Percentiles rank a stretch among this genome's conserved stretches.
Conservation (phyloP, 2,888 invertebrate genomes). For the Epistrophe eligans region DNA sequence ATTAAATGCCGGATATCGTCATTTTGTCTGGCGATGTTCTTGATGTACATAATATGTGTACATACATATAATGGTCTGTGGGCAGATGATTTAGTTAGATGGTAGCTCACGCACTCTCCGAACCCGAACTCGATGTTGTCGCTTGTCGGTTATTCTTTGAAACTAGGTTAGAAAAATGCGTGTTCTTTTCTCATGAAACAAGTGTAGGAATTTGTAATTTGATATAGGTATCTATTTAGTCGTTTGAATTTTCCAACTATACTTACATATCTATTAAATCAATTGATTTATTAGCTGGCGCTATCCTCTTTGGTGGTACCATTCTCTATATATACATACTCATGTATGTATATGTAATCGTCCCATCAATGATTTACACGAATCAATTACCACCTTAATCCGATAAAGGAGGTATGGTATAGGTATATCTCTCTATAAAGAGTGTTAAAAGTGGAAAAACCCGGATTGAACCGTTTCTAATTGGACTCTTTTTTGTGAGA, state of each 20-base stretch:
- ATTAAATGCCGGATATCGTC: constrained; percentile 75
- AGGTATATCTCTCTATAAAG: too few relatives aligned
- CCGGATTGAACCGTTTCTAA: constrained; percentile 25
- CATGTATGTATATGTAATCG: constrained; percentile 35
- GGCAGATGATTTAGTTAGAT: constrained; percentile 36
- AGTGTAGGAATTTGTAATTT: constrained; percentile 62
- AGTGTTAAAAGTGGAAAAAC: constrained; percentile 23
- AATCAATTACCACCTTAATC: constrained; percentile 69
- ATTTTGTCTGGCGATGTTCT: constrained; percentile 71
- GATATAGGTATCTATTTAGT: constrained; percentile 27
- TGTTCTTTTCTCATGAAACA: constrained; percentile 40
- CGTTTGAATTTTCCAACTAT: constrained; percentile 16
- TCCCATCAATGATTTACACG: constrained; percentile 59
- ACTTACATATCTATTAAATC: constrained; percentile 24
- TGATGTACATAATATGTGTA: not conserved
- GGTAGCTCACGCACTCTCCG: constrained; percentile 30
- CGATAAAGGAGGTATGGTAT: constrained; percentile 31
- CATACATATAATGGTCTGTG: constrained; percentile 27
- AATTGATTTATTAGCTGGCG: constrained; percentile 74
- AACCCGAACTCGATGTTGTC: constrained; percentile 8
- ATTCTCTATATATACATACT: constrained; percentile 1
- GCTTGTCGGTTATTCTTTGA: constrained; percentile 6
- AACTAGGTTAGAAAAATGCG: constrained; percentile 65
- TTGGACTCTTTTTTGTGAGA: constrained; percentile 2
- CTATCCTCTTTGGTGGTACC: constrained; percentile 47